A percentile compares a stretch with the other conserved stretches of the same genome.
Conservation (phyloP, 2,888 invertebrate genomes). For the Parnassius mnemosyne region DNA sequence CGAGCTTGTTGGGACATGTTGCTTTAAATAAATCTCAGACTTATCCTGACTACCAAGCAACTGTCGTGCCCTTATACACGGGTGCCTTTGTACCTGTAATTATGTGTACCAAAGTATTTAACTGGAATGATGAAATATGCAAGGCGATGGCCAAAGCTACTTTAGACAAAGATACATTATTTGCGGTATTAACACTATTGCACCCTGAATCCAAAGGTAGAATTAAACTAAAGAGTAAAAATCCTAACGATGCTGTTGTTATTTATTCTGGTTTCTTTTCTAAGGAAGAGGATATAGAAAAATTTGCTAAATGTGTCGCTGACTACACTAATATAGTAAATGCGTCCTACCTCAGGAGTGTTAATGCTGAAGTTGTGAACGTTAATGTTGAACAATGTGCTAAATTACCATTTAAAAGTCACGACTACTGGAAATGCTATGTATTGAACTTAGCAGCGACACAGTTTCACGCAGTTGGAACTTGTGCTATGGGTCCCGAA, state of each 20-base stretch:
- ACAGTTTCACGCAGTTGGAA: constrained; percentile 85
- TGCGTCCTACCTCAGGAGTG: constrained; percentile 40
- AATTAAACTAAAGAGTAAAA: constrained; percentile 39
- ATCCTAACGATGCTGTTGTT: constrained; percentile 43
- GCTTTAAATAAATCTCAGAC: constrained; percentile 36
- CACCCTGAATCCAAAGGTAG: constrained; percentile 59
- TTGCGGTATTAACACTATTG: constrained; percentile 30
- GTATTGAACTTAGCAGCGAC: constrained; percentile 72
- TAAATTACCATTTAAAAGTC: constrained; percentile 34
- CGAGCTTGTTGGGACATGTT: constrained; percentile 34
- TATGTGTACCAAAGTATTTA: constrained; percentile 62
- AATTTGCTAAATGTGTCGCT: constrained; percentile 38
- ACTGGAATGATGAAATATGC: constrained; percentile 53
- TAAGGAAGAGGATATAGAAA: constrained; percentile 41
- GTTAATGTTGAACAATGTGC: constrained; percentile 39
- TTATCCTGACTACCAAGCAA: constrained; percentile 40
- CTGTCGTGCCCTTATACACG: constrained; percentile 29
- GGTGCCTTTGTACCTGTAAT: constrained; percentile 18
- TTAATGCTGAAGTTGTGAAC: constrained; percentile 38
- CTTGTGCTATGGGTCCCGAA: constrained; percentile 84
- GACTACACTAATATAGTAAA: constrained; percentile 42
- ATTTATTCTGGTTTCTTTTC: constrained; percentile 42
- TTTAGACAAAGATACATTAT: constrained; percentile 35
- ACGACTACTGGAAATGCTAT: constrained; percentile 53
- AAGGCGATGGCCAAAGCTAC: constrained; percentile 37